Percentiles rank a stretch among this genome's conserved stretches.
phyloP scores from a whole-genome alignment of 2,797 vertebrate genomes.

The Rhabdophis nuchalis region DNA sequence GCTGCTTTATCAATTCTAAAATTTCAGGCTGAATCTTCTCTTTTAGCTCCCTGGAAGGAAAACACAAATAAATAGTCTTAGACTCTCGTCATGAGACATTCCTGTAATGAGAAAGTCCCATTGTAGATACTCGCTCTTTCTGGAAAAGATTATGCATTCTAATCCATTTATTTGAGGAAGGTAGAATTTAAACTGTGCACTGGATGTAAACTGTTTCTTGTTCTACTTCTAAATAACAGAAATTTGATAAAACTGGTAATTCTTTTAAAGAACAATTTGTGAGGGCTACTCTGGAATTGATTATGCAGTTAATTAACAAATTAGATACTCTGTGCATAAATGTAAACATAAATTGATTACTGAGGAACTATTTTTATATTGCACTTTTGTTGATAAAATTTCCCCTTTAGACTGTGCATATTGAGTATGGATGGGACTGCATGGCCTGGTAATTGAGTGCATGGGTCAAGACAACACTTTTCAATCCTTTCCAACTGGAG shows the following conservation, averaged over 20 bases:
- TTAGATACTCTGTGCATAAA: background rate
- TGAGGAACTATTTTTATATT: background rate
- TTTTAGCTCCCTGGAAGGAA: constrained; percentile 85
- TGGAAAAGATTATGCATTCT: background rate
- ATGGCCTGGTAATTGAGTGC: background rate
- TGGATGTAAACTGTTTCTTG: background rate
- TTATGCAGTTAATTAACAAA: background rate
- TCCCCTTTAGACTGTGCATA: background rate
- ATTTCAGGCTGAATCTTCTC: constrained; percentile 99
- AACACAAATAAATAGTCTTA: constrained; percentile 39
- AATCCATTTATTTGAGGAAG: background rate
- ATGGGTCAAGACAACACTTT: background rate
- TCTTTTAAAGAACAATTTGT: background rate
- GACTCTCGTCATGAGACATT: background rate
- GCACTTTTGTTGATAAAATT: background rate
- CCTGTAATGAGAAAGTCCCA: constrained; percentile 6
- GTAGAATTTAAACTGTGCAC: background rate
- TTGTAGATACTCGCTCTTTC: background rate
- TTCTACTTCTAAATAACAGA: background rate
- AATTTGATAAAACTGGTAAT: background rate
- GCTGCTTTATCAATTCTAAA: constrained; percentile 98
- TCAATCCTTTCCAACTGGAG: background rate
- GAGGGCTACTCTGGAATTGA: background rate
- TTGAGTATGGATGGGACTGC: background rate
- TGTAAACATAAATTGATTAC: background rate